A percentile compares a stretch with the other conserved stretches of the same genome.
Conservation (phyloP, 2,888 invertebrate species). For the Meteorus colon region DNA sequence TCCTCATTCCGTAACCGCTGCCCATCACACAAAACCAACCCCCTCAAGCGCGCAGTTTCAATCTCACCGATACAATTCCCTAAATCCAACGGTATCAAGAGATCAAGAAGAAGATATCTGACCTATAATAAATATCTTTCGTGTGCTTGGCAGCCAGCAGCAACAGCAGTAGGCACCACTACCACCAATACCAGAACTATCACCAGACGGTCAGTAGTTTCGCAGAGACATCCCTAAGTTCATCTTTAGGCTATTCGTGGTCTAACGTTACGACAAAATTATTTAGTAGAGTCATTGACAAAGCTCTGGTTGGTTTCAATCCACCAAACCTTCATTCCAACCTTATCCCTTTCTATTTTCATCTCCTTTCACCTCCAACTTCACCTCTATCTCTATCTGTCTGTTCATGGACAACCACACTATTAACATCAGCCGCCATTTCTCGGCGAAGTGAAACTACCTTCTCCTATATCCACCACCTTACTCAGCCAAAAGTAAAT, state of each 20-base stretch:
- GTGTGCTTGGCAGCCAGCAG: slow-evolving; percentile 5
- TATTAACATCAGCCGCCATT: slow-evolving; percentile 7
- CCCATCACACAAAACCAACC: background rate
- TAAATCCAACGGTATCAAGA: slow-evolving; percentile 34
- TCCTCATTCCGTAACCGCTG: background rate
- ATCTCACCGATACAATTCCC: slow-evolving; percentile 33
- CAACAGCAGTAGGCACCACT: background rate
- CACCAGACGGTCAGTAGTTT: slow-evolving; percentile 5
- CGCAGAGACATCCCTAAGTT: slow-evolving; percentile 19
- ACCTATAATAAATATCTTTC: slow-evolving; percentile 7
- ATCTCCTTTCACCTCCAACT: background rate
- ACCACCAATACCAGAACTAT: background rate
- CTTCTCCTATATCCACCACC: background rate
- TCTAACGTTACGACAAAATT: slow-evolving; percentile 26
- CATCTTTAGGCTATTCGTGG: slow-evolving; percentile 32
- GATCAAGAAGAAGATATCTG: slow-evolving; percentile 14
- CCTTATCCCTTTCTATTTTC: slow-evolving; percentile 6
- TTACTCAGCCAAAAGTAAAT: slow-evolving; percentile 29
- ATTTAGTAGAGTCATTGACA: slow-evolving; percentile 37
- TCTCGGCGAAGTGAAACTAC: background rate
- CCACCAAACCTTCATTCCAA: slow-evolving; percentile 4
- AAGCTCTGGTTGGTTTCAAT: slow-evolving; percentile 16
- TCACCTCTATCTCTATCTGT: slow-evolving; percentile 6
- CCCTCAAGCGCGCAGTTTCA: slow-evolving; percentile 16
- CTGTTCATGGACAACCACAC: background rate